Evolutionary conservation across 2,797 vertebrate genomes (phyloP), one percentile per base, ranked within the genome.

Genomic region (Trematomus bernacchii): DNA sequence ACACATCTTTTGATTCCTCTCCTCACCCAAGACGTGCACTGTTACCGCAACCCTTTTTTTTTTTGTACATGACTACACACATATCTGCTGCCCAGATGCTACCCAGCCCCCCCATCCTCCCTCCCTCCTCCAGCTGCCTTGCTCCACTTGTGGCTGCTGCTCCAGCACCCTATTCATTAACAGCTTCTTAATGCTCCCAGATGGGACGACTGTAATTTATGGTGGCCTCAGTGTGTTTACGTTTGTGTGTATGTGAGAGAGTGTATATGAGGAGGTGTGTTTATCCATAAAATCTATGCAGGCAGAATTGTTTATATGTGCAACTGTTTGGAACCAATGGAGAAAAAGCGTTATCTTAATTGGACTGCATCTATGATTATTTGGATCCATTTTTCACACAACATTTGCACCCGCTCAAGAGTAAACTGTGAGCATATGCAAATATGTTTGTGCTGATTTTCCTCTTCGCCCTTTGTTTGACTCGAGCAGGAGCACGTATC

Each of bases 161-260:
- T 88, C 83, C 87, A 77, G 84, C 85, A 85, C 87, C 89, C 91
- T 90, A 93, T 94, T 94, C 94, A 95, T 94, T 94, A 94, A 93
- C 92, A 93, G 89, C 92, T 90, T 93, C 90, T 92, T 92, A 94
- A 92, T 93, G 91, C 82, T 93, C 91, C 93, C 93, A 94, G 93
- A 94, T 94, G 94, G 93, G 88, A 86, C 44, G 81, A 81, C 91
- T 90, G 89, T 90, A 89, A 92, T 93, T 93, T 91, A 93, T 77
- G 83, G 80, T 85, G 89, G 79, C 85, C 76, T 80, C 78, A 33
- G 71, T 70, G 75, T 85, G 76, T 88, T 84, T 88, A 76, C 51
- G 12, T 76, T 80, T 76, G 79, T 84, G 82, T 79, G 82, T 67
- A 37, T 70, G 73, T 33, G 59, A 23, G 66, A 15, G 44, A 37